Evolutionary conservation across 2,113 vertebrate species (phyloP).

Genomic region (Protomyctophum bolini): DNA sequence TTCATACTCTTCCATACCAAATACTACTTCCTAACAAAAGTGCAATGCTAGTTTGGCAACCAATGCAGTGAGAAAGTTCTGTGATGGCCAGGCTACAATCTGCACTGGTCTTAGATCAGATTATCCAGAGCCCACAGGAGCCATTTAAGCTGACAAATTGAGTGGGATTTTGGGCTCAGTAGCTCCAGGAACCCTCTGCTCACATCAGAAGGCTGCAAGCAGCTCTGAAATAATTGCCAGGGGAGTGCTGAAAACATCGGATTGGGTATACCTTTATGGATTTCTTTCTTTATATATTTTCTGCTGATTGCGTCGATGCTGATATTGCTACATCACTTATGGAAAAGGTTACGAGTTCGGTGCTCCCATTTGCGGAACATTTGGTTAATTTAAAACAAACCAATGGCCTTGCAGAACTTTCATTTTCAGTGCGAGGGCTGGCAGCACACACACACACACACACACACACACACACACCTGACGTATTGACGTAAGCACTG

Average conservation of each 20-base stretch:
- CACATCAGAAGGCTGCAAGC: constrained; percentile 30
- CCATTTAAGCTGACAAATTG: constrained; percentile 58
- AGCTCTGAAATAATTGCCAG: constrained; percentile 26
- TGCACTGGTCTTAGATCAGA: constrained; percentile 34
- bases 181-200: constrained; percentile 43
- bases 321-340: constrained; percentile 32
- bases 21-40: no score
- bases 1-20: no score
- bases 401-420: constrained; percentile 32
- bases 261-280: constrained; percentile 18
- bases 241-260: constrained; percentile 33
- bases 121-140: constrained; percentile 42
- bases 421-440: constrained; percentile 38
- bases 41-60: no score
- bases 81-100: no score
- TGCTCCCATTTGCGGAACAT: constrained; percentile 7
- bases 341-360: constrained; percentile 16
- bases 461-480: constrained; percentile 18
- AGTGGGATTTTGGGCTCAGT: constrained; percentile 47
- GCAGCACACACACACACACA: background rate
- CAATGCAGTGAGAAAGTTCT: no score
- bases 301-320: constrained; percentile 1
- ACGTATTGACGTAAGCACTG: constrained; percentile 15
- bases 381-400: constrained; percentile 25
- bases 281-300: no score